Evolutionary conservation across 2,797 vertebrate species (phyloP), one percentile per base, ranked within the genome.

Genomic region (Alosa sapidissima): DNA sequence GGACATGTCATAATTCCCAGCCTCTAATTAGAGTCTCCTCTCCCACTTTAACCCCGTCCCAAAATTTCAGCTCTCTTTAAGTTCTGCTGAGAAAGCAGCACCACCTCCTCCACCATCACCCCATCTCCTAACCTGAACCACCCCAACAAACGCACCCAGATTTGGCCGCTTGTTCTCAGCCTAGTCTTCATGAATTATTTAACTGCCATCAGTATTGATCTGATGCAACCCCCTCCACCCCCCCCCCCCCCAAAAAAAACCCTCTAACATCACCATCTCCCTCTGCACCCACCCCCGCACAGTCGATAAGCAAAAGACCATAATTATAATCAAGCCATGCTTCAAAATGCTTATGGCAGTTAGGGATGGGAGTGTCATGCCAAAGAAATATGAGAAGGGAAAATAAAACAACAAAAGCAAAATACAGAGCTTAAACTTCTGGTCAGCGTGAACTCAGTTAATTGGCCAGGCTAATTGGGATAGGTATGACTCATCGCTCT

Each of bases 131-230:
- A 85, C 81, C 68, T 86, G 58, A 62, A 62, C 7, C n/a, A 24
- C n/a, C 58, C 52, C 58, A 58, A 62, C 21, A 62, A 62, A 62
- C 13, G n/a, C 87, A 89, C 89, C 90, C 89, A 92, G 87, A 91
- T 92, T 87, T 88, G 51, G 82, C 88, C 87, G 87, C 92, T 90
- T 91, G 91, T 88, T 90, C 86, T 90, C 87, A 36, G 82, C n/a
- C 75, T 86, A 85, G 87, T 49, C 83, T 84, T 91, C 87, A 94
- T 93, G 89, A 95, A 94, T 94, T 92, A 95, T 95, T 93, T 90
- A 90, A 87, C 87, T 58, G 1, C 85, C 83, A 84, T 88, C 84
- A 88, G 51, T 88, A 94, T 93, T 89, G 91, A 94, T 89, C 88
- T 85, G 85, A 81, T 90, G 86, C 52, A 55, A 28, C 28, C 28